Percentiles rank a stretch among this genome's conserved stretches.
Conservation (phyloP, 2,888 invertebrate species). For the Cephalotes varians region DNA sequence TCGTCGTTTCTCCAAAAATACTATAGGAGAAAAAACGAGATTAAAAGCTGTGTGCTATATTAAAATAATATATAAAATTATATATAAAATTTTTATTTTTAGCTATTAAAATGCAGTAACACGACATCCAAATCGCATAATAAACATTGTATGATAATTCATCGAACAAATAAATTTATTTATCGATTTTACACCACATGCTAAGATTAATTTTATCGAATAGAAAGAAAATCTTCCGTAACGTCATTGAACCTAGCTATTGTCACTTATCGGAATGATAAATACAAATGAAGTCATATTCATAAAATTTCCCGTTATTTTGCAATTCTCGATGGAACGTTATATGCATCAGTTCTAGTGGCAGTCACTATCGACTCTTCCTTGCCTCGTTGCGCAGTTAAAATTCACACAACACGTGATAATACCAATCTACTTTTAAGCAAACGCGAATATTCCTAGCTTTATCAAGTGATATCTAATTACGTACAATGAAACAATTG, state of each 20-base stretch:
- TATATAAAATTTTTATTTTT: not conserved
- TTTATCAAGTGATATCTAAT: not conserved
- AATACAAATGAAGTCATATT: not conserved
- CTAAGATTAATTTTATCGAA: not conserved
- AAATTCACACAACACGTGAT: not conserved
- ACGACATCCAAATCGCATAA: not conserved
- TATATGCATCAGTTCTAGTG: not conserved
- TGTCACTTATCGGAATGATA: not conserved
- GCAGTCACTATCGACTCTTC: not conserved
- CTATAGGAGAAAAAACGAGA: not conserved
- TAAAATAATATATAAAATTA: not conserved
- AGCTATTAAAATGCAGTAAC: not conserved
- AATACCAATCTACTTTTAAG: slow-evolving; percentile 13
- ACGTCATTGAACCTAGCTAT: not conserved
- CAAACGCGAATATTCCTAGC: not conserved
- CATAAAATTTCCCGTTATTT: slow-evolving; percentile 14
- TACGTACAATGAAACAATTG: not conserved
- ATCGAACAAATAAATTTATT: not conserved
- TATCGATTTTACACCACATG: not conserved
- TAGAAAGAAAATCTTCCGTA: not conserved
- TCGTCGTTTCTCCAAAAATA: not conserved
- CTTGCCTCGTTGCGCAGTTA: slow-evolving; percentile 23
- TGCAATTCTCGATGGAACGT: not conserved
- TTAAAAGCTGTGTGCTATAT: not conserved
- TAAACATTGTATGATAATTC: slow-evolving; percentile 12